Evolutionary conservation across 2,888 invertebrate genomes (phyloP).

Genomic region (Epirrita christyi): DNA sequence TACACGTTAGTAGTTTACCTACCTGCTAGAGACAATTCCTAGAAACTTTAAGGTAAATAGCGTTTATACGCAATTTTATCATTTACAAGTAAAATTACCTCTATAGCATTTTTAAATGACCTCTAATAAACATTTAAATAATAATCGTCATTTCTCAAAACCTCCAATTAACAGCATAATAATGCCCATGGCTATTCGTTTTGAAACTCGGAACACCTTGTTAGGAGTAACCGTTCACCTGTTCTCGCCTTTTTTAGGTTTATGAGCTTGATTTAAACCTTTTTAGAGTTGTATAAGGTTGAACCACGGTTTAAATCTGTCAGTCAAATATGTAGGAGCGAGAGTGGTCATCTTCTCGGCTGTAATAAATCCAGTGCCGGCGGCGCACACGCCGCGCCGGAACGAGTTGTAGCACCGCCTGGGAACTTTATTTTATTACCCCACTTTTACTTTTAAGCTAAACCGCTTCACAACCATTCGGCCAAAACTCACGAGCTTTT

Average conservation of each 20-base stretch:
- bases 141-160: slow-evolving; percentile 4
- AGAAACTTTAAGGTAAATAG: slow-evolving; percentile 55
- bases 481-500: slow-evolving; percentile 24
- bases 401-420: slow-evolving; percentile 56
- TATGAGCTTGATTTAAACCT: slow-evolving; percentile 33
- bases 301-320: slow-evolving; percentile 28
- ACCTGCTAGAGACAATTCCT: slow-evolving; percentile 60
- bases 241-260: slow-evolving; percentile 32
- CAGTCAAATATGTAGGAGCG: slow-evolving; percentile 43
- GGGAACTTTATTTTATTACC: slow-evolving; percentile 70
- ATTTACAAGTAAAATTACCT: slow-evolving; percentile 16
- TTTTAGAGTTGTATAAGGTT: slow-evolving; percentile 33
- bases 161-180: slow-evolving; percentile 2
- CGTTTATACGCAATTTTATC: slow-evolving; percentile 7
- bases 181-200: slow-evolving; percentile 4
- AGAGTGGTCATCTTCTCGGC: slow-evolving; percentile 50
- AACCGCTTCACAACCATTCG: slow-evolving; percentile 43
- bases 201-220: slow-evolving; percentile 27
- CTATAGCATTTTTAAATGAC: slow-evolving; percentile 6
- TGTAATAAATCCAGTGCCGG: slow-evolving; percentile 61
- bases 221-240: slow-evolving; percentile 33
- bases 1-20: slow-evolving; percentile 53
- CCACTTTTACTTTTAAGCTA: slow-evolving; percentile 72
- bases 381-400: slow-evolving; percentile 48
- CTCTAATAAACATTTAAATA: slow-evolving; percentile 4